A percentile compares a stretch with the other conserved stretches of the same genome.
These are phyloP conservation scores for Bombus haemorrhoidalis DNA, from an alignment of 1,140 invertebrate genomes.

Conservation along the genomic window DNA sequence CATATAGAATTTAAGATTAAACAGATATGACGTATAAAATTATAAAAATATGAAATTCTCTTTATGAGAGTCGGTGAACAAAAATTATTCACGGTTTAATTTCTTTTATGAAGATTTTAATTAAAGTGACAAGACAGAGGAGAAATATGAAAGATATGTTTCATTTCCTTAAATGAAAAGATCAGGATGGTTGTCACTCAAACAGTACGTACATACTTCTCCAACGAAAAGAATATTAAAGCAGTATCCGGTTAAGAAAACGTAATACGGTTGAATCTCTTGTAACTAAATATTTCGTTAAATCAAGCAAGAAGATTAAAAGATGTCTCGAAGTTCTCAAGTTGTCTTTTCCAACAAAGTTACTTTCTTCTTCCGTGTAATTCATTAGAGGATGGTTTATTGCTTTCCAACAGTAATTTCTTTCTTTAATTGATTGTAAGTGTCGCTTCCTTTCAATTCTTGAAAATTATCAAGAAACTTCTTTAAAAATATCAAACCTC, in stretches of 20 bases:
- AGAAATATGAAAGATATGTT: not conserved
- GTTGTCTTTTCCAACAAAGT: slow-evolving; percentile 3
- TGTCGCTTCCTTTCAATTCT: not conserved
- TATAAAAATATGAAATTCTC: not conserved
- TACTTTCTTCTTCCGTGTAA: not conserved
- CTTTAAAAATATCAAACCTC: no score
- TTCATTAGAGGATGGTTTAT: slow-evolving; percentile 12
- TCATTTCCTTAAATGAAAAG: not conserved
- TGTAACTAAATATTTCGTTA: slow-evolving; percentile 27
- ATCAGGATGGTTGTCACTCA: not conserved
- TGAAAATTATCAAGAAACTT: not conserved
- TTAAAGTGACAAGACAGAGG: not conserved
- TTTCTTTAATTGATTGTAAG: not conserved
- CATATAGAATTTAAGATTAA: not conserved
- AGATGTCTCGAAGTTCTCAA: not conserved
- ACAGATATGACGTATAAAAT: not conserved
- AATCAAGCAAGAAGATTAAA: slow-evolving; percentile 10
- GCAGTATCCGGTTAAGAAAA: not conserved
- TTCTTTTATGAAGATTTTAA: not conserved
- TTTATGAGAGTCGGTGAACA: not conserved
- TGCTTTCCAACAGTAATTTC: not conserved
- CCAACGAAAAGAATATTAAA: not conserved
- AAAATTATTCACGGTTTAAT: not conserved
- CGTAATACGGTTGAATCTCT: not conserved
- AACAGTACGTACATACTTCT: not conserved